Evolutionary conservation across 92 coral and sea anemone species (phyloP), one percentile per base, ranked within the genome.

Genomic region (Porites lobata): DNA sequence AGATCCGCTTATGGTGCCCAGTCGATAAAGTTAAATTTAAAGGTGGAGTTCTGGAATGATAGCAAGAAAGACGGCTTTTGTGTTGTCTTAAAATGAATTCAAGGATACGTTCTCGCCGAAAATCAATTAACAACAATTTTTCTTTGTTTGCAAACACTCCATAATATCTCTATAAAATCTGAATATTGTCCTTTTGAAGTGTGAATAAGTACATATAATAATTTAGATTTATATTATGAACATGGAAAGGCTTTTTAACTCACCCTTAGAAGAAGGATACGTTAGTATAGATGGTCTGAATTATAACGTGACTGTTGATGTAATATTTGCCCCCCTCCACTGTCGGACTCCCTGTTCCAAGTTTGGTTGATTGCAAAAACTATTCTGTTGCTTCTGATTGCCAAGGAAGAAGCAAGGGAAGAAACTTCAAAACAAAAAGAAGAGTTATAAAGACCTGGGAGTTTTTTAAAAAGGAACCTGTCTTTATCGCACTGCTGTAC

Each of bases 191-290:
- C 95, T 90, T 94, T 87, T 91, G 94, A 93, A 95, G 99, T 98
- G 99, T 98, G 99, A 98, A 98, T 98, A 98, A 98, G 99, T 98
- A 95, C 98, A 98, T 98, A 94, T 96, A 94, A 95, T 95, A 95
- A 96, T 95, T 95, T 98, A 98, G 99, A 98, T 98, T 98, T 98
- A 98, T 98, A 98, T 98, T 96, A 98, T 92, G 96, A 95, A 95
- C 98, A 90, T 80, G 94, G 94, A 92, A 81, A 87, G 96, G 90
- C 96, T 91, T 95, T 95, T 95, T 88, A 95, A 93, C 95, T 86
- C 93, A 76, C 91, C 92, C 88, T 88, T 88, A 93, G 92, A 86
- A 77, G 87, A 67, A 86, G 87, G 89, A 90, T 77, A 82, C 89
- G 22, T 65, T 85, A 92, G 87, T 77, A 21, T 88, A 85, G 93